Percentiles rank a stretch among this genome's conserved stretches.
These are phyloP conservation scores for Perca fluviatilis DNA, from an alignment of 2,113 vertebrate species.

Conservation along the genomic window DNA sequence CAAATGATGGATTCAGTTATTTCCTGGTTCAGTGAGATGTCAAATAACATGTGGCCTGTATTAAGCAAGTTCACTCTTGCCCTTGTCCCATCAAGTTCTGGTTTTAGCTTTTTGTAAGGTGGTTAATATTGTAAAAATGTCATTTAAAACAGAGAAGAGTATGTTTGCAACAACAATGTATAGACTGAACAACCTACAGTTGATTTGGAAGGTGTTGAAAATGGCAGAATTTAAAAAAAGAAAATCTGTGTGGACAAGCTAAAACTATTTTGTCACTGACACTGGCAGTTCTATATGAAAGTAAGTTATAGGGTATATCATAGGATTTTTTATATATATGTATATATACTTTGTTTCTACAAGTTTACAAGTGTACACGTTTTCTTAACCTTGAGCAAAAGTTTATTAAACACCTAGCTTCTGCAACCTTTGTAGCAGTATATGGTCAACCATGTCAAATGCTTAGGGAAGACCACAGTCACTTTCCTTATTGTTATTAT, in stretches of 20 bases:
- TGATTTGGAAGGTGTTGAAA: neutral
- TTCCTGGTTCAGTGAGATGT: conserved; percentile 75
- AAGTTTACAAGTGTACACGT: neutral
- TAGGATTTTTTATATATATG: too few relatives aligned
- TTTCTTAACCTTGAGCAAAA: neutral
- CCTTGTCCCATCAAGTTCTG: neutral
- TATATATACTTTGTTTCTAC: neutral
- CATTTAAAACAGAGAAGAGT: neutral
- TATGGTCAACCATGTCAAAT: neutral
- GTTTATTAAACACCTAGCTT: neutral
- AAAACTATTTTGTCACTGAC: too few relatives aligned
- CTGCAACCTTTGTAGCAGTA: too few relatives aligned
- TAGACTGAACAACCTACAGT: neutral
- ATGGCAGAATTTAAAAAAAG: neutral
- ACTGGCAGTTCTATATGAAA: too few relatives aligned
- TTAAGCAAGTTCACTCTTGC: conserved; percentile 28
- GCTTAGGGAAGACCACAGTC: neutral
- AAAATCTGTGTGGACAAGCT: neutral
- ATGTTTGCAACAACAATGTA: neutral
- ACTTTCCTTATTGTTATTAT: neutral
- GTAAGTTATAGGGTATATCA: too few relatives aligned
- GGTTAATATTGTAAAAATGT: neutral
- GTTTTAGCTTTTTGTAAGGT: neutral
- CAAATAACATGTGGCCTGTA: conserved; percentile 55
- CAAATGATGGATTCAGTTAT: conserved; percentile 67